Conservation (phyloP, 2,797 vertebrate species). For the Oreonectes daqikongensis region DNA sequence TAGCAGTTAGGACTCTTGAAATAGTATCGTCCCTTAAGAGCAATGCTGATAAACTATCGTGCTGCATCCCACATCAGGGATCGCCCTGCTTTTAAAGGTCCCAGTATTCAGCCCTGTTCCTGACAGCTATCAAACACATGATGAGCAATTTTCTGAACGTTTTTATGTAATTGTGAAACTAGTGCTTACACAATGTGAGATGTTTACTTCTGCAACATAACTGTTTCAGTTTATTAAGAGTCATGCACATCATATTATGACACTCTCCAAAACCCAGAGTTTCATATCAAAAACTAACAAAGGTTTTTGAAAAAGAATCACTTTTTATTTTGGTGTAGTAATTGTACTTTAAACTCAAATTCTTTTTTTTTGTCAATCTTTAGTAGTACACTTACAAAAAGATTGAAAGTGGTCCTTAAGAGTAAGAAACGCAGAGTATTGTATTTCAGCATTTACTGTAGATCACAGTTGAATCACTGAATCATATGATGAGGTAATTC, state of each 20-base stretch:
- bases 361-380: too few relatives aligned
- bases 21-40: background rate
- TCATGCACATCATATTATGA: background rate
- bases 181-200: background rate
- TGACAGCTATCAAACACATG: background rate
- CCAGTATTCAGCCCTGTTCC: background rate
- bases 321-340: too few relatives aligned
- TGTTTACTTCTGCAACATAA: background rate
- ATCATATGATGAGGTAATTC: background rate
- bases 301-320: background rate
- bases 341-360: too few relatives aligned
- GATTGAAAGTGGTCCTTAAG: too few relatives aligned
- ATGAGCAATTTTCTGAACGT: background rate
- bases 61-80: background rate
- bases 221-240: background rate
- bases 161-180: constrained; percentile 5
- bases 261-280: background rate
- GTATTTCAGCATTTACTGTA: background rate
- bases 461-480: background rate
- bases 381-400: too few relatives aligned
- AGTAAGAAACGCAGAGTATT: too few relatives aligned
- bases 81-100: constrained; percentile 4
- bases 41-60: constrained; percentile 1
- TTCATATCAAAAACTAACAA: background rate
- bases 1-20: constrained; percentile 5